Evolutionary conservation across 2,797 vertebrate genomes (phyloP).

Genomic region (Gastrophryne carolinensis): DNA sequence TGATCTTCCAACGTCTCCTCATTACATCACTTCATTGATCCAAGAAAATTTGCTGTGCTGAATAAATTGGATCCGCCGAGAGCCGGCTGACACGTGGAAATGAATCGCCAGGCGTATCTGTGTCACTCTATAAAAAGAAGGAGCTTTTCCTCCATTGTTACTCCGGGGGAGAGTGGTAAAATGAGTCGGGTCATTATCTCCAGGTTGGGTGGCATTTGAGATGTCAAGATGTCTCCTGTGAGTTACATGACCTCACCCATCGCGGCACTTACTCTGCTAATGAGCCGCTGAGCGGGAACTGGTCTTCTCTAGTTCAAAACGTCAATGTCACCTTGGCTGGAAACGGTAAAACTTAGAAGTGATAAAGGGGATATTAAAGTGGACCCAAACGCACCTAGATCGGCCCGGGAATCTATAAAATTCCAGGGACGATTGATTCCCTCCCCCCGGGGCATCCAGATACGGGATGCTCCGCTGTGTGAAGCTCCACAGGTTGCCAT

Average conservation of each 20-base stretch:
- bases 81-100: not conserved
- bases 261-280: not conserved
- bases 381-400: no score
- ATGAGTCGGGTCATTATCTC: not conserved
- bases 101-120: not conserved
- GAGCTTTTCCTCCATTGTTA: not conserved
- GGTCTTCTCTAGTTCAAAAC: not conserved
- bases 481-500: no score
- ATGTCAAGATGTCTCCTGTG: not conserved
- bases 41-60: not conserved
- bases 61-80: slow-evolving; percentile 13
- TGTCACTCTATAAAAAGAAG: not conserved
- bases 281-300: not conserved
- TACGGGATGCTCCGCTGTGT: no score
- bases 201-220: not conserved
- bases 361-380: no score
- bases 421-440: no score
- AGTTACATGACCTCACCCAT: slow-evolving; percentile 5
- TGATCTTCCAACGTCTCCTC: not conserved
- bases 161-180: no score
- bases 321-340: slow-evolving; percentile 10
- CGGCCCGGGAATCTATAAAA: no score
- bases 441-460: no score
- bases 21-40: not conserved
- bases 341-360: no score